Conservation (phyloP, 2,113 vertebrate genomes). For the Desmodus rotundus region DNA sequence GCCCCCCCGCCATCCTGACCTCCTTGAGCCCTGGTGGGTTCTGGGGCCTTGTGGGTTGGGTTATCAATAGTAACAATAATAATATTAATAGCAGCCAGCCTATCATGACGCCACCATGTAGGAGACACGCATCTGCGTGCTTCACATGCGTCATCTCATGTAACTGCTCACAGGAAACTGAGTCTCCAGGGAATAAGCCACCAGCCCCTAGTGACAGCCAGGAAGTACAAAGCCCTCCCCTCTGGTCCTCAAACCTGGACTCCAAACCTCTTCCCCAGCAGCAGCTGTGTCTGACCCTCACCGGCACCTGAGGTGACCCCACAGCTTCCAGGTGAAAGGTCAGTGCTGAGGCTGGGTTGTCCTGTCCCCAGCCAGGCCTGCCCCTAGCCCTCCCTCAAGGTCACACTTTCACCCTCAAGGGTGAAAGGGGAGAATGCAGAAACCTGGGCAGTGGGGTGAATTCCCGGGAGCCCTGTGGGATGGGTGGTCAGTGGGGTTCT, state of each 20-base stretch:
- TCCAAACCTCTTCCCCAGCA: neutral
- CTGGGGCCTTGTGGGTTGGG: neutral
- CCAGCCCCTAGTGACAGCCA: neutral
- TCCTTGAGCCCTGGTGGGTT: neutral
- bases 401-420: neutral
- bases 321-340: neutral
- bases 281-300: neutral
- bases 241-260: neutral
- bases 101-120: fast-evolving
- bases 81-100: neutral
- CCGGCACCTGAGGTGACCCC: neutral
- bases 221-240: neutral
- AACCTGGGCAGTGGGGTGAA: neutral
- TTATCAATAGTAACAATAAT: neutral
- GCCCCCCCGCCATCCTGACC: neutral
- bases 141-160: neutral
- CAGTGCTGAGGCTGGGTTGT: neutral
- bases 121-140: neutral
- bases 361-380: neutral
- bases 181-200: constrained; percentile 29
- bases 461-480: no score
- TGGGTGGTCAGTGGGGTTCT: no score
- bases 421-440: neutral
- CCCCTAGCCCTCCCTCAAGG: neutral
- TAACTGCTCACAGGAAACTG: constrained; percentile 40